Evolutionary conservation across 1,140 invertebrate species (phyloP), one percentile per base, ranked within the genome.

Genomic region (Drosophila insularis): DNA sequence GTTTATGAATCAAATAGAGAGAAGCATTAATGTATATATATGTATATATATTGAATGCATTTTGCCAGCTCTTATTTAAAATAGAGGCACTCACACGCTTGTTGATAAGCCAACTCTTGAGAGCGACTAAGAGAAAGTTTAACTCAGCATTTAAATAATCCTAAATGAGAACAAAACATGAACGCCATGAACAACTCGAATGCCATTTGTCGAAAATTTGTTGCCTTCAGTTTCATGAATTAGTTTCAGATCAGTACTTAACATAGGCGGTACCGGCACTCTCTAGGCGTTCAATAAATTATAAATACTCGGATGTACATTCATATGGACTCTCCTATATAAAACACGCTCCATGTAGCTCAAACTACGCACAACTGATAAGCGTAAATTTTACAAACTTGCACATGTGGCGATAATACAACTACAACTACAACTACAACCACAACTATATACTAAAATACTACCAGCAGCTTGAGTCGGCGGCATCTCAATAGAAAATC

Each of bases 171-270:
- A 58, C 11, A 63, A 62, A 39, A 65, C 61, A 76, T 11, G 4
- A 37, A 37, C 32, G 32, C 7, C 32, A 37, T 37, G 4, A 37
- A 37, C 10, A 37, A 71, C 60, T 66, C 63, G 54, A 71, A 63
- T 73, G 14, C 21, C 59, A 69, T 50, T 53, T 61, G 32, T 40
- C 19, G 17, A 19, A 50, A 67, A 56, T 62, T 50, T 37, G 46
- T 71, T 40, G 56, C 63, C 27, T n/a, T 35, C 67, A 63, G 62
- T 50, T 53, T 53, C 71, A 66, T 71, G 70, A 74, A 67, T 80
- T 80, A 80, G 78, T 80, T 78, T 69, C 66, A 68, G 74, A 78
- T 78, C 71, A 68, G 71, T 62, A 74, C 71, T 80, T 80, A 74
- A 74, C 63, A 70, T 37, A 65, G 68, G 61, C 75, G 59, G 71